Base-by-base conservation (phyloP, 2,888 invertebrate species). In the Panzeria rudis region DNA sequence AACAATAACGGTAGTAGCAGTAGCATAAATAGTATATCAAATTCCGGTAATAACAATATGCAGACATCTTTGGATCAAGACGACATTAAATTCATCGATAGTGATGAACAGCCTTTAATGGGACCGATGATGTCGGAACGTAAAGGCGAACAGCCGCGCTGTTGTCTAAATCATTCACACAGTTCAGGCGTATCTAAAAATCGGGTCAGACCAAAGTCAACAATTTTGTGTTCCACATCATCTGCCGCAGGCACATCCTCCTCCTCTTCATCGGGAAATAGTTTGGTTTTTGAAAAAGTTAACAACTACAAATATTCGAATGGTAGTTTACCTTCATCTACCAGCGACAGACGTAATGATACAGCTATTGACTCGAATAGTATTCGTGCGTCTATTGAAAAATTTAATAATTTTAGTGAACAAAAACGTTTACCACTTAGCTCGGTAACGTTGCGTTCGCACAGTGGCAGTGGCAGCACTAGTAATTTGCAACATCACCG, bases 311-410 rank as follows among this genome's bases (percentile, higher is more conserved):
- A 91, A 86, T 90, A 90, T 79, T 89, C 89, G 25, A 91, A 92
- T 79, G 90, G 91, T 4, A 86, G 78, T 38, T 32, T 85, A 59
- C 56, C 69, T 15, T 32, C 66, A 25, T 38, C 66, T 38, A 61
- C 52, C 15, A 17, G 80, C 56, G 80, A 86, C 15, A 87, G 69
- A 52, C 87, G 79, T 32, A 59, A 73, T 41, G 86, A 86, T 17
- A 89, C 89, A 32, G 87, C 89, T 35, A 92, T 92, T 79, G 92
- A 92, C 82, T 90, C 92, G 29, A 87, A 88, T 56, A 91, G 92
- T 83, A 92, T 92, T 35, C 90, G 90, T 78, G 92, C 91, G 8
- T 92, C 92, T 44, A 92, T 92, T 20, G 92, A 92, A 84, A 92
- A 92, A 64, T 92, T 92, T 50, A 92, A 92, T 81, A 92, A 88